Base-by-base conservation (phyloP, 2,113 vertebrate species). In the Notothenia coriiceps region DNA sequence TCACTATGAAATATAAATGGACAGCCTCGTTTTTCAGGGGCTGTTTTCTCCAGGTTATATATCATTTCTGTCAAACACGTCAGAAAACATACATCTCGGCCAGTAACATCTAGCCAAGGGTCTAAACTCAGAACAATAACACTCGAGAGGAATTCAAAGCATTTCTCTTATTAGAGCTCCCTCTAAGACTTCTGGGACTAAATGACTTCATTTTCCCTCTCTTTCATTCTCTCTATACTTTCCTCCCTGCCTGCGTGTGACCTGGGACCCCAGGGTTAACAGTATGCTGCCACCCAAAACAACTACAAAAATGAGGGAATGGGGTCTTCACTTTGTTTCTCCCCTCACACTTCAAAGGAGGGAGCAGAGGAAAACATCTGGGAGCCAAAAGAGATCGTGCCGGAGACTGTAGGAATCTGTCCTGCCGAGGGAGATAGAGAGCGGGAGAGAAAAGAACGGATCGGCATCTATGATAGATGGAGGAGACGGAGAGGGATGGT, bases 281-380 rank as follows among this genome's bases (percentile, higher is more conserved):
- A 61, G 51, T 73, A 60, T 0, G 13, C 29, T 61, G 61, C 68
- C 55, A 59, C 74, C 52, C 57, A 66, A 89, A 88, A 79, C 71
- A 81, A 74, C 68, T 68, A 70, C 72, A 84, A 79, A 87, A 82
- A 86, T 65, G 72, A 88, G 66, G 35, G 18, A 89, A 84, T 18
- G 12, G 68, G 80, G 69, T 73, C 59, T 85, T 77, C 47, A 54
- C 68, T 89, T 60, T 1, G 69, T 71, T 81, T 82, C 72, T 72
- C 56, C 64, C 22, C 60, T 8, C 35, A 79, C 71, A 89, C 91
- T 85, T 93, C 92, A 94, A 93, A 94, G 88, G 49, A 82, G 2
- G 59, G n/a, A 86, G 70, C 69, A 71, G 78, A 80, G 77, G 70
- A 70, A 84, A 91, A 90, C 92, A 93, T 91, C 89, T 93, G 91